Conservation (phyloP, 2,888 invertebrate genomes). For the Holacanthella duospinosa region DNA sequence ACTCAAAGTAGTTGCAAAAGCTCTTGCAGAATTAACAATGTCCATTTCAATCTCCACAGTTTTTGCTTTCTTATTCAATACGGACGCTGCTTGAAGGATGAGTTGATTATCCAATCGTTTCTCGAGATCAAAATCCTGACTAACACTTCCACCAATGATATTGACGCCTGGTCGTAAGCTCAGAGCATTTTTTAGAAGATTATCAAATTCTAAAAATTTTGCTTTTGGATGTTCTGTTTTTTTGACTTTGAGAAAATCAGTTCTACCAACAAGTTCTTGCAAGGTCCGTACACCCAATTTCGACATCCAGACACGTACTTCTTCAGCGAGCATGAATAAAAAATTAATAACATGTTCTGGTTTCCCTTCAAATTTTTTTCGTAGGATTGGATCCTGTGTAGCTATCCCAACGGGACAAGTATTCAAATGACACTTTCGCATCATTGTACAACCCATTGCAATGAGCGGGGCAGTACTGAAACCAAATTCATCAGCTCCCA, state of each 20-base stretch:
- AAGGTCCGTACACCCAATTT: constrained; percentile 74
- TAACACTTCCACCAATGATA: constrained; percentile 76
- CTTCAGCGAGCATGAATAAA: constrained; percentile 94
- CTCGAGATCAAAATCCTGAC: constrained; percentile 75
- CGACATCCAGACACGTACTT: constrained; percentile 86
- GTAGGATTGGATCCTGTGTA: constrained; percentile 89
- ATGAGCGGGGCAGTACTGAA: constrained; percentile 97
- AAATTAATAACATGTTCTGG: constrained; percentile 97
- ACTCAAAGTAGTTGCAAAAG: constrained; percentile 86
- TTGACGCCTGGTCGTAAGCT: constrained; percentile 81
- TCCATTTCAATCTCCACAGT: constrained; percentile 61
- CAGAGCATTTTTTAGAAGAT: constrained; percentile 77
- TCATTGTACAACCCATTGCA: constrained; percentile 98
- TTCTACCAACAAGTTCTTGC: constrained; percentile 84
- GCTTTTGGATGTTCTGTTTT: constrained; percentile 70
- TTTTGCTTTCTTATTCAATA: constrained; percentile 61
- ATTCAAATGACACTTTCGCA: constrained; percentile 98
- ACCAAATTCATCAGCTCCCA: constrained; percentile 97
- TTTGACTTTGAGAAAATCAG: constrained; percentile 70
- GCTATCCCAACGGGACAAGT: constrained; percentile 99
- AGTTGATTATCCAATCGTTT: constrained; percentile 69
- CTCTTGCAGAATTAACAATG: constrained; percentile 83
- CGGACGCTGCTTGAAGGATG: constrained; percentile 58
- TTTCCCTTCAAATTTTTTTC: constrained; percentile 93
- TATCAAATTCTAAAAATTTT: constrained; percentile 67